Base-by-base conservation (phyloP, 92 coral and sea anemone species). In the Palythoa grandis region DNA sequence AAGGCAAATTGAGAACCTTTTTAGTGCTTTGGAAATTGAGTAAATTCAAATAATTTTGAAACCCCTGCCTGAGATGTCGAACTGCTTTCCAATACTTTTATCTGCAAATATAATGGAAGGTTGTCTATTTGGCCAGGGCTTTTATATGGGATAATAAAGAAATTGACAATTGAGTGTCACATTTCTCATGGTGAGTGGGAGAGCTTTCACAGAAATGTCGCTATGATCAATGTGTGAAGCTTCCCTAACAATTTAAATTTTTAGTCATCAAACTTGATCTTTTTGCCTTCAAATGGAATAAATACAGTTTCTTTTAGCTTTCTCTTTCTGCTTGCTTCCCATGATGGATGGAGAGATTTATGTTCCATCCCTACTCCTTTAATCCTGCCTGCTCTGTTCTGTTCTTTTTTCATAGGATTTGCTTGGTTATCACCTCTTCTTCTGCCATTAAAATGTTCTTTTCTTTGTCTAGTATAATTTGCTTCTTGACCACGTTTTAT, bases 261-360 rank as follows among this genome's bases (percentile, higher is more conserved):
- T 19, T 65, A 53, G 52, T 92, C 94, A 23, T 91, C 93, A 96
- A 96, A 96, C 57, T 76, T 93, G 40, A 94, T 94, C 72, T 93
- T 96, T 88, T 93, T 77, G 65, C 99, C 99, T 83, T 92, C 88
- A 79, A 96, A 96, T 60, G 91, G 94, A 10, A 95, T 91, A 63
- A 86, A 67, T 72, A 88, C 77, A 14, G 92, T 79, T 84, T 95
- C 95, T 83, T 91, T 90, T 43, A 85, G 88, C 48, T 94, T 96
- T 87, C 89, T 93, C 48, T 88, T 89, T 77, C 86, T 96, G 85
- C 92, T 93, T 9, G 99, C 99, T 86, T 94, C 95, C 99, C 99
- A 96, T 0, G 98, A 96, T 39, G 99, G 99, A 65, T 96, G 98
- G 39, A 91, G 85, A 15, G 66, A 58, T 14, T 58, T 58, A 4